Evolutionary conservation across 2,113 vertebrate genomes (phyloP), one percentile per base, ranked within the genome.

Genomic region (Piaya cayana): DNA sequence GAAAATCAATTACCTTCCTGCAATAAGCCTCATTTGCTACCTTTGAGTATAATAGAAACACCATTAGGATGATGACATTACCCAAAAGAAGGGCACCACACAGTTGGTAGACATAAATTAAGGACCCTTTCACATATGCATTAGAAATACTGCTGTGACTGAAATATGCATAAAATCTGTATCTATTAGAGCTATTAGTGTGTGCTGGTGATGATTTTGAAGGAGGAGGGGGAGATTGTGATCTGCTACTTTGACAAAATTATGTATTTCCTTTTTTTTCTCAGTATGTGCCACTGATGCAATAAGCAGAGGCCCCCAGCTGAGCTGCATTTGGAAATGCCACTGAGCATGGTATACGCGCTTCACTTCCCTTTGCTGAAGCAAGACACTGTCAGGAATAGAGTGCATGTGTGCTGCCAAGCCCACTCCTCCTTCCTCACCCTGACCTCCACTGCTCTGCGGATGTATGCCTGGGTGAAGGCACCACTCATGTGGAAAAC

Each of bases 21-120:
- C 98, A 98, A 99, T 99, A 99, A 99, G 98, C 98, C 98, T 99
- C 98, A 99, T 99, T 99, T 99, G 98, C 98, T 98, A 99, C 98
- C 99, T 99, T 99, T 98, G 98, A 99, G 98, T 98, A 98, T 98
- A 98, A 99, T 98, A 99, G 98, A 99, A 98, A 99, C 98, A 99
- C 98, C 99, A 99, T 99, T 99, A 99, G 97, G 97, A 98, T 94
- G 98, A 98, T 99, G 98, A 99, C 98, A 98, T 98, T 98, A 98
- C 98, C 98, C 98, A 98, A 98, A 98, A 98, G 98, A 98, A 99
- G 98, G 98, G 98, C 98, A 98, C 98, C 98, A 98, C 98, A 98
- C 98, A 99, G 98, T 98, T 98, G 99, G 98, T 98, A 99, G 98
- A 99, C 98, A 98, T 98, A 98, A 98, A 98, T 98, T 98, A 98